A percentile compares a stretch with the other conserved stretches of the same genome.
These are phyloP conservation scores for Rhabdomys dilectus DNA, from an alignment of 2,113 vertebrate species.

Conservation along the genomic window DNA sequence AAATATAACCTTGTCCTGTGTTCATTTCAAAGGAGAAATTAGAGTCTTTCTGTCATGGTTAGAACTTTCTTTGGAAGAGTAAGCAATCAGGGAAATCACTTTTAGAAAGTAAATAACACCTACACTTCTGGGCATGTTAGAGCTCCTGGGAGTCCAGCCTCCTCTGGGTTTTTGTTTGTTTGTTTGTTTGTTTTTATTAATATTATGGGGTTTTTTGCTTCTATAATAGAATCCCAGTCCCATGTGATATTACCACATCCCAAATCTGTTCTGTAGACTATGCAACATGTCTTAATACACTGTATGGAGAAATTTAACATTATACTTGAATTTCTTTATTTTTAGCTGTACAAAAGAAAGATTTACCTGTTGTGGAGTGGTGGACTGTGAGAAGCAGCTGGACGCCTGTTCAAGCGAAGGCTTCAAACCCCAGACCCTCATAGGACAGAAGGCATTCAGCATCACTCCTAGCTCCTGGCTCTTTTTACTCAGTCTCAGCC, in stretches of 20 bases:
- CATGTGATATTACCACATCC: constrained; percentile 86
- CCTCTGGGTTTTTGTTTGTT: too few relatives aligned
- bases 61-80: not conserved
- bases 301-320: constrained; percentile 82
- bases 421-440: too few relatives aligned
- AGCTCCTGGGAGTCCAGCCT: too few relatives aligned
- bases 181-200: too few relatives aligned
- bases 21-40: constrained; percentile 15
- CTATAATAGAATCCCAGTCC: constrained; percentile 81
- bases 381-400: too few relatives aligned
- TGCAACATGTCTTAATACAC: constrained; percentile 86
- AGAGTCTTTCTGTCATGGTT: not conserved
- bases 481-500: too few relatives aligned
- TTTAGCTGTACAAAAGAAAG: constrained; percentile 91
- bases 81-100: not conserved
- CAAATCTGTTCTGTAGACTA: constrained; percentile 87
- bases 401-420: too few relatives aligned
- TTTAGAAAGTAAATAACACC: constrained; percentile 8
- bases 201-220: not conserved
- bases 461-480: too few relatives aligned
- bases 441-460: too few relatives aligned
- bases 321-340: constrained; percentile 91
- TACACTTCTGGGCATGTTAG: not conserved
- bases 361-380: too few relatives aligned
- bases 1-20: not conserved